Evolutionary conservation across 2,797 vertebrate genomes (phyloP).

Genomic region (Geotrypetes seraphini): DNA sequence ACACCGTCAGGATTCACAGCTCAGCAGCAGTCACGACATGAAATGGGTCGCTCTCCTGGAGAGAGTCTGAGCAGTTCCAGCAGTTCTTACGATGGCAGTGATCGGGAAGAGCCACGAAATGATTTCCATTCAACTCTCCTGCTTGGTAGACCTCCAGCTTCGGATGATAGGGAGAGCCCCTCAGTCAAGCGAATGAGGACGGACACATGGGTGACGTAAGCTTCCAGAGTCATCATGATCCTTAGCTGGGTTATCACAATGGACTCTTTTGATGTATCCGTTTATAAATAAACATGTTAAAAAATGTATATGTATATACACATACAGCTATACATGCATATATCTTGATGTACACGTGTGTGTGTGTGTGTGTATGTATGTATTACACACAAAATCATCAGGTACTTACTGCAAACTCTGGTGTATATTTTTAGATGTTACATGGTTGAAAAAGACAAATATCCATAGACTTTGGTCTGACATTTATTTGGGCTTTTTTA

Average conservation of each 20-base stretch:
- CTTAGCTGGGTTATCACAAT: constrained; percentile 32
- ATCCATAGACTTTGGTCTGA: constrained; percentile 72
- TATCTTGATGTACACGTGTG: not conserved
- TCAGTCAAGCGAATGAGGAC: constrained; percentile 95
- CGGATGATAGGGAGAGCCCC: constrained; percentile 82
- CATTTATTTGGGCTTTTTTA: constrained; percentile 71
- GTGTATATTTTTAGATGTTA: constrained; percentile 56
- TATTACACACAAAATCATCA: constrained; percentile 69
- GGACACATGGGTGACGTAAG: constrained; percentile 98
- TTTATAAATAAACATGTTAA: constrained; percentile 61
- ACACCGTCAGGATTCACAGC: constrained; percentile 77
- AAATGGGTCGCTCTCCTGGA: constrained; percentile 87
- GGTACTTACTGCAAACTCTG: constrained; percentile 80
- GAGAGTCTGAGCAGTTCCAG: constrained; percentile 98
- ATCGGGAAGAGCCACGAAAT: constrained; percentile 83
- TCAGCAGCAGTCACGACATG: constrained; percentile 70
- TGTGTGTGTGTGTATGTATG: constrained; percentile 8
- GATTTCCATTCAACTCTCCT: constrained; percentile 88
- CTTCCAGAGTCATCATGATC: constrained; percentile 9
- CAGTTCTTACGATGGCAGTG: constrained; percentile 95
- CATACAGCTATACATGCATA: too few relatives aligned
- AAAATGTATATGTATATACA: constrained; percentile 54
- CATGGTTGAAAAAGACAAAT: constrained; percentile 47
- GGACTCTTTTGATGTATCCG: constrained; percentile 75
- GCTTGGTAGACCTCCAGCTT: constrained; percentile 71